phyloP scores from a whole-genome alignment of 2,113 vertebrate species.

The Dasyornis broadbenti region DNA sequence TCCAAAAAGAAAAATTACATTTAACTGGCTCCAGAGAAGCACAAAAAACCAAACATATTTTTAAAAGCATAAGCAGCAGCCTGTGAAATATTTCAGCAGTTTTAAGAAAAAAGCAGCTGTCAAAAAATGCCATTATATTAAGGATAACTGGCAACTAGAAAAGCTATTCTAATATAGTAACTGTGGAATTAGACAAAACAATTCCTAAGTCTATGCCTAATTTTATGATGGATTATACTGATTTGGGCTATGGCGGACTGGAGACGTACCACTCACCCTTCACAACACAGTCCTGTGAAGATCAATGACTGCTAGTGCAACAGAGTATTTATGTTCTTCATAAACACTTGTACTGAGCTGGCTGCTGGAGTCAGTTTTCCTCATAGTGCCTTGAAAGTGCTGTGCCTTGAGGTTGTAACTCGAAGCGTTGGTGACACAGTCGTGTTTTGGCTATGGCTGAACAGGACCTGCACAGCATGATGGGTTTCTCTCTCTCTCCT shows the following conservation, averaged over 20 bases:
- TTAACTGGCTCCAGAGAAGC: not conserved
- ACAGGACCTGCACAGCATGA: not conserved
- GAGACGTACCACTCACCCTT: not conserved
- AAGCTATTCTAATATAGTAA: not conserved
- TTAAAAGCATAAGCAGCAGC: not conserved
- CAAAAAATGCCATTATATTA: not conserved
- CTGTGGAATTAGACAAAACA: not conserved
- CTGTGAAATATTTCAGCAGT: not conserved
- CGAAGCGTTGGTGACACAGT: accelerated
- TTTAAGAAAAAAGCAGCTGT: not conserved
- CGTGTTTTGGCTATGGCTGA: accelerated
- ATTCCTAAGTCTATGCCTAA: not conserved
- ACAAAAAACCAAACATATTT: not conserved
- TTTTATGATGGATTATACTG: not conserved
- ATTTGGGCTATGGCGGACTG: not conserved
- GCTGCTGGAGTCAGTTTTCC: not conserved
- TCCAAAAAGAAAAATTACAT: not conserved
- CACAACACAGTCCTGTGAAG: not conserved
- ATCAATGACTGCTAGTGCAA: not conserved
- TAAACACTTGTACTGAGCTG: accelerated
- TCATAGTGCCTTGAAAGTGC: not conserved
- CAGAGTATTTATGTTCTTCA: not conserved
- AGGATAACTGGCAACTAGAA: not conserved
- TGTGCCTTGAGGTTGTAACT: not conserved
- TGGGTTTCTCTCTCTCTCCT: not conserved